Base-by-base conservation (phyloP, 2,797 vertebrate genomes). In the Darevskia mixta region DNA sequence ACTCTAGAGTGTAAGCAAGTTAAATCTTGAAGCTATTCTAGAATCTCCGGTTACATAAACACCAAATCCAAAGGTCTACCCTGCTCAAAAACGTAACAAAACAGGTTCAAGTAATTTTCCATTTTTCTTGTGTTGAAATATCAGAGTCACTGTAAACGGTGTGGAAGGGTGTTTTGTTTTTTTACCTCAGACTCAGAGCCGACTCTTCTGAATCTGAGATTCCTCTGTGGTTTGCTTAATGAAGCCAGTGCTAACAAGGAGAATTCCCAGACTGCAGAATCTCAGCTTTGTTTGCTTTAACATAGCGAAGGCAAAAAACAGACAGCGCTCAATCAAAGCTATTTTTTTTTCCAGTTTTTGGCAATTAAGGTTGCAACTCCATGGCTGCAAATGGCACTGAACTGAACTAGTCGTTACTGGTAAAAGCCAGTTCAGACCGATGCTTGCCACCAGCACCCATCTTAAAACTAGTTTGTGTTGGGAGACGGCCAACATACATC, bases 181-280 rank as follows among this genome's bases (percentile, higher is more conserved):
- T 77, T 45, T 23, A 83, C 29, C 58, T 87, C 55, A 82, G 82
- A 73, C 27, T 72, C 71, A 76, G 55, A 49, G 7, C 71, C 71
- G 43, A 71, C 8, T 87, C 66, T 20, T 71, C 78, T 55, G 25
- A 82, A 82, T 64, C 18, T 13, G 72, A 67, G 61, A 75, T 55
- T 20, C 69, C 58, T 77, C 32, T 69, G 78, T n/a, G 71, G 79
- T 67, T 82, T 86, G 71, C 61, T 89, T 86, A 76, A 43, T 27
- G 20, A 86, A 86, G 71, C 72, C 83, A 38, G 79, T 41, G 79
- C 45, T 77, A 86, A 73, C 69, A 85, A 89, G 77, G 66, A 85
- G 83, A 81, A 89, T 77, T 82, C 88, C 61, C 83, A 69, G 72
- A 38, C 71, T 38, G 79, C 69, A 79, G 78, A 89, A 76, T 67